Conservation (phyloP, 1,140 invertebrate genomes). For the Pseudobourletiella spinata region DNA sequence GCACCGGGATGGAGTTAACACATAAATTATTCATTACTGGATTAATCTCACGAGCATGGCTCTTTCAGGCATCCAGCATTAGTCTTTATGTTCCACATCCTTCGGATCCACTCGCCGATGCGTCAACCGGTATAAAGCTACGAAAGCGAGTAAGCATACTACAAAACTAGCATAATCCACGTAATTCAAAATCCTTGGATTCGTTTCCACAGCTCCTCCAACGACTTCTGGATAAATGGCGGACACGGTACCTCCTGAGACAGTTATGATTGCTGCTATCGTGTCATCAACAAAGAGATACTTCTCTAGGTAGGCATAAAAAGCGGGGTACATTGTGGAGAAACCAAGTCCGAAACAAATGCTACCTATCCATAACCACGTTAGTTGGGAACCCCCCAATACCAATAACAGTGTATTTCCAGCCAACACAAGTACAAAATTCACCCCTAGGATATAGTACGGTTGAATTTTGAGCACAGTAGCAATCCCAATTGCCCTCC, state of each 20-base stretch:
- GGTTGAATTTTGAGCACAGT: constrained; percentile 6
- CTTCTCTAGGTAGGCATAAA: constrained; percentile 12
- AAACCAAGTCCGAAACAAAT: constrained; percentile 9
- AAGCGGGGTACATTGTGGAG: constrained; percentile 13
- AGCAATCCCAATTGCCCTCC: constrained; percentile 7
- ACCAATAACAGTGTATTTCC: constrained; percentile 3
- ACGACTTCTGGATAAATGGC: constrained; percentile 16
- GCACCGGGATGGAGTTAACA: no score
- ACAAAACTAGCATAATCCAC: not conserved
- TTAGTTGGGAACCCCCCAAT: not conserved
- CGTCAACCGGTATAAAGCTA: not conserved
- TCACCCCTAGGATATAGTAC: not conserved
- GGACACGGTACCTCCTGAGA: constrained; percentile 1
- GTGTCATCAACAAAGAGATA: constrained; percentile 10
- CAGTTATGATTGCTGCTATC: constrained; percentile 1
- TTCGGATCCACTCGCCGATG: no score
- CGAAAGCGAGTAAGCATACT: not conserved
- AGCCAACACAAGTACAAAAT: constrained; percentile 2
- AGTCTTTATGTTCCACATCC: no score
- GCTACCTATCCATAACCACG: not conserved
- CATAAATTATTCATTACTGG: no score
- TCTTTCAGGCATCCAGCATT: no score
- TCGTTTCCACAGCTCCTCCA: constrained; percentile 2
- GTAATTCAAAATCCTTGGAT: constrained; percentile 13
- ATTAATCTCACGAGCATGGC: no score